Evolutionary conservation across 1,140 invertebrate genomes (phyloP).

Genomic region (Trachymyrmex septentrionalis): DNA sequence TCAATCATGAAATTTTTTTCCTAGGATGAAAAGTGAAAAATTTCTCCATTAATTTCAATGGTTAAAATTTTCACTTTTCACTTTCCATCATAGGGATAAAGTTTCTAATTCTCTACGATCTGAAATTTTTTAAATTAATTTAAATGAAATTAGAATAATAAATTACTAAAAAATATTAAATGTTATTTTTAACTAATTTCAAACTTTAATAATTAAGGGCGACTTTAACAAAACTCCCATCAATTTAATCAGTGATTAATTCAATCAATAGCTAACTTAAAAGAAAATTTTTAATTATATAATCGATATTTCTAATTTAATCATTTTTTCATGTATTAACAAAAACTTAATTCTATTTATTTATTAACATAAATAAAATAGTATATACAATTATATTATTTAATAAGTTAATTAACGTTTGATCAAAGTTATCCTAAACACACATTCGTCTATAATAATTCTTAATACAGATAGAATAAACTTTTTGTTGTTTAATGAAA

Average conservation of each 20-base stretch:
- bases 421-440: neutral
- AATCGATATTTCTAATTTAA: neutral
- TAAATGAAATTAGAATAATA: neutral
- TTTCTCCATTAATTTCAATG: no score
- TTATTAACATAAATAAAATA: neutral
- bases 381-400: neutral
- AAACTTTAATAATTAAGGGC: conserved; percentile 5
- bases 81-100: no score
- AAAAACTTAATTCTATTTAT: neutral
- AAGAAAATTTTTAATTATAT: neutral
- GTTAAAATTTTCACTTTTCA: no score
- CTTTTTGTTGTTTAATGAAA: conserved; percentile 9
- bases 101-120: neutral
- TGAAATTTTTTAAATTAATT: conserved; percentile 19
- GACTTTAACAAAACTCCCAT: neutral
- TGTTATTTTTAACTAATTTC: conserved; percentile 16
- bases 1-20: no score
- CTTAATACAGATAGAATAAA: neutral
- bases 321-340: neutral
- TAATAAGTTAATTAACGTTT: neutral
- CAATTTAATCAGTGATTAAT: neutral
- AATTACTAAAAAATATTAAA: conserved; percentile 2
- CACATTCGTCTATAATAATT: neutral
- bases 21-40: no score
- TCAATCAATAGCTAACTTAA: neutral